phyloP scores from a whole-genome alignment of 2,113 vertebrate genomes.

The Phoxinus phoxinus region DNA sequence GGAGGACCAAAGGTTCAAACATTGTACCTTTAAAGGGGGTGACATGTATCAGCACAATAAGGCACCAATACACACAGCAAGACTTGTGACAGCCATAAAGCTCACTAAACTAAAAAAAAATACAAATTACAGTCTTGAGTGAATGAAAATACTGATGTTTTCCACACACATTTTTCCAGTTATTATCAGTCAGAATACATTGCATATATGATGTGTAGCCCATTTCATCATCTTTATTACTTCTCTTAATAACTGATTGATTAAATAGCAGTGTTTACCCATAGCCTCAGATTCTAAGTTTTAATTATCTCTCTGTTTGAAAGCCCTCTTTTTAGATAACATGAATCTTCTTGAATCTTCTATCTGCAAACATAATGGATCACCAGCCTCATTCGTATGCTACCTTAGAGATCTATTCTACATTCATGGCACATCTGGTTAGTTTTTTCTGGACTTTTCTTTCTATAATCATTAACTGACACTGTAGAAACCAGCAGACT shows the following conservation, averaged over 20 bases:
- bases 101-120: too few relatives aligned
- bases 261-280: too few relatives aligned
- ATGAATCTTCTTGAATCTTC: background rate
- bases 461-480: constrained; percentile 61
- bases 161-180: too few relatives aligned
- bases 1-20: too few relatives aligned
- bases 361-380: background rate
- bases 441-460: background rate
- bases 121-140: too few relatives aligned
- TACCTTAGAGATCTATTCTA: background rate
- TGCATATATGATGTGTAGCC: background rate
- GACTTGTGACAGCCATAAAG: too few relatives aligned
- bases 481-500: constrained; percentile 46
- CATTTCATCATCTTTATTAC: background rate
- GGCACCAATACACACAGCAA: too few relatives aligned
- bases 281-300: background rate
- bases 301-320: background rate
- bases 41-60: too few relatives aligned
- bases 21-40: too few relatives aligned
- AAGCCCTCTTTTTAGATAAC: background rate
- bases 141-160: too few relatives aligned
- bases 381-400: background rate
- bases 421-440: constrained; percentile 7
- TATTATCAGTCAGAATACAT: too few relatives aligned
- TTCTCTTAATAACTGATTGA: too few relatives aligned